Base-by-base conservation (phyloP, 1,140 invertebrate species). In the Solenopsis fugax region DNA sequence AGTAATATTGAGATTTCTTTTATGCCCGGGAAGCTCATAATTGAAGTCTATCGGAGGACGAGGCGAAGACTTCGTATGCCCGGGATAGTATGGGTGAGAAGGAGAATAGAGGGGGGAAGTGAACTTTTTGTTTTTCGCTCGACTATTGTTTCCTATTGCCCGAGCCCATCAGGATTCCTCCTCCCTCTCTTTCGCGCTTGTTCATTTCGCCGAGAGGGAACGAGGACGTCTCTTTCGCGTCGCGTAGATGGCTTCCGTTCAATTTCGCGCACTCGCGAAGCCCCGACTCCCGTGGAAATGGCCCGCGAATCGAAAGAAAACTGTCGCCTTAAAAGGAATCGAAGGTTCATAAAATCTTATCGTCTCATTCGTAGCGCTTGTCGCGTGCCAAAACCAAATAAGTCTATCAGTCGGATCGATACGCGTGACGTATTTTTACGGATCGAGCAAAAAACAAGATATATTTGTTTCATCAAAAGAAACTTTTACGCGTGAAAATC, bases 1-100 rank as follows among this genome's bases (percentile, higher is more conserved):
- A 93, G 94, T 95, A 94, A 95, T 95, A 95, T 95, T 95, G 94
- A 95, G 95, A 95, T 95, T 95, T 95, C 94, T 95, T 95, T 95
- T 93, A 95, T 94, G 89, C 93, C 89, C 88, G 73, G 89, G 71
- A 91, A 94, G 93, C 93, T 94, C 93, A 94, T 94, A 95, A 95
- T 95, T 94, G 94, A 95, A 95, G 94, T 95, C 94, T 94, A 95
- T 95, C 94, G 93, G 88, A 92, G 88, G 90, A 91, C 89, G 90
- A 91, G 75, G 89, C 89, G 90, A 89, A 71, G 86, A 90, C 56
- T 87, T 65, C 52, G 62, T 45, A 71, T 84, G 84, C 69, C 60
- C 50, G 67, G 80, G 50, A 80, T 77, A 54, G 84, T 52, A 76
- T 67, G 75, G 41, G 29, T 84, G 58, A 85, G 58, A 88, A 89